Evolutionary conservation across 2,888 invertebrate genomes (phyloP), one percentile per base, ranked within the genome.

Genomic region (Psylliodes chrysocephalus): DNA sequence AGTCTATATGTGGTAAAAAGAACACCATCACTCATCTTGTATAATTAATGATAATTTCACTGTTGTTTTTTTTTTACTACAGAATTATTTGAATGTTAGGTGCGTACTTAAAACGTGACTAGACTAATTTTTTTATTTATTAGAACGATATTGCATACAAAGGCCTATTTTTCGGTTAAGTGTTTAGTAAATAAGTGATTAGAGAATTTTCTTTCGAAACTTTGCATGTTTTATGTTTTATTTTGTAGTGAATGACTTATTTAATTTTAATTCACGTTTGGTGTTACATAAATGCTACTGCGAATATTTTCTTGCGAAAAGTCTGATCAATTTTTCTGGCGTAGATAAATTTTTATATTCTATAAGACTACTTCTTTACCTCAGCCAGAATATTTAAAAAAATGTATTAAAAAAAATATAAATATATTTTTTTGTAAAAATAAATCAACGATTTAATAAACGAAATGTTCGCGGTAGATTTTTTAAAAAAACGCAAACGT

Each of bases 101-200:
- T 63, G 57, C 30, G 46, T 54, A 60, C 54, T 40, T 53, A 47
- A 52, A 49, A 35, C 38, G 40, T 10, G 25, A 52, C n/a, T 53
- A 54, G 54, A 64, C n/a, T 49, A 49, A 8, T 53, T 33, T 52
- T 49, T 64, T 64, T 38, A 44, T 52, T 17, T 55, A 52, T 51
- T 56, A 42, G 33, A 15, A 38, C 19, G 12, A 38, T 47, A 47
- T 25, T 19, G 47, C 46, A 25, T 56, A 42, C 8, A 46, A 44
- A 28, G 51, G 53, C 47, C 63, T 60, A 47, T 59, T 46, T 47
- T 56, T 56, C 33, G 12, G 47, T 56, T 47, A 47, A 46, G 47
- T 56, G 46, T 44, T 25, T 40, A 22, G 22, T 7, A 46, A 10
- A 14, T 55, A 56, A 35, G 19, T 8, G 28, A 42, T 25, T 40